These are phyloP conservation scores for Panonychus citri DNA, from an alignment of 1,140 invertebrate species.

Conservation along the genomic window DNA sequence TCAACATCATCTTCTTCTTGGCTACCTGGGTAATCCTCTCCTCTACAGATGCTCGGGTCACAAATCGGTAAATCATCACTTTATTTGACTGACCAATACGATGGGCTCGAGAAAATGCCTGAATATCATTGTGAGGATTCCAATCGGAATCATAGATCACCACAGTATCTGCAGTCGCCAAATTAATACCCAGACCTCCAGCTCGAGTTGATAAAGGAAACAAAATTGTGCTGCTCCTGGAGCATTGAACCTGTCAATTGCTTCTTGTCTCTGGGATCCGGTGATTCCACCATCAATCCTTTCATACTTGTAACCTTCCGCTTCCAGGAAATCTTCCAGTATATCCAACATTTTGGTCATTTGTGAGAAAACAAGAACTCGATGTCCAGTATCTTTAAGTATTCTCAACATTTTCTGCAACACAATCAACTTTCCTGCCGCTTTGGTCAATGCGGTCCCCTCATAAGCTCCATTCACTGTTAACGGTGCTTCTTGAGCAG, in stretches of 20 bases:
- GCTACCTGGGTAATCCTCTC: constrained; percentile 92
- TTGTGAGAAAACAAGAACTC: constrained; percentile 97
- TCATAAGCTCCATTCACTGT: constrained; percentile 86
- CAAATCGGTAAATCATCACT: constrained; percentile 99
- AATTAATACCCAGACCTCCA: constrained; percentile 94
- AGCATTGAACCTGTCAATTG: constrained; percentile 75
- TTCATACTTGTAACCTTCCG: constrained; percentile 94
- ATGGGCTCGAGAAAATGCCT: constrained; percentile 95
- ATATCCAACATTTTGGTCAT: constrained; percentile 99
- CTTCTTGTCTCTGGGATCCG: constrained; percentile 78
- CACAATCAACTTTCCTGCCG: constrained; percentile 83
- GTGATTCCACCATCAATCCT: constrained; percentile 97
- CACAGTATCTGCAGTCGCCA: constrained; percentile 96
- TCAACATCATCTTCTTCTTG: constrained; percentile 99
- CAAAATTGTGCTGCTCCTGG: constrained; percentile 77
- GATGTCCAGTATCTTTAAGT: constrained; percentile 72
- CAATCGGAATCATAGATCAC: constrained; percentile 99
- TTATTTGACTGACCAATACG: constrained; percentile 97
- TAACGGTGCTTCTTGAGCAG: constrained; percentile 51
- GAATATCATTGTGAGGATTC: constrained; percentile 99
- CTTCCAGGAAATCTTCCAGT: constrained; percentile 91
- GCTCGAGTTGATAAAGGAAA: constrained; percentile 92
- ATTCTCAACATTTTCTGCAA: constrained; percentile 82
- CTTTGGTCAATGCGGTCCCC: constrained; percentile 69
- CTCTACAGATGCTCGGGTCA: constrained; percentile 93